These are phyloP conservation scores for Cuniculus paca DNA, from an alignment of 2,797 vertebrate genomes.

Conservation along the genomic window DNA sequence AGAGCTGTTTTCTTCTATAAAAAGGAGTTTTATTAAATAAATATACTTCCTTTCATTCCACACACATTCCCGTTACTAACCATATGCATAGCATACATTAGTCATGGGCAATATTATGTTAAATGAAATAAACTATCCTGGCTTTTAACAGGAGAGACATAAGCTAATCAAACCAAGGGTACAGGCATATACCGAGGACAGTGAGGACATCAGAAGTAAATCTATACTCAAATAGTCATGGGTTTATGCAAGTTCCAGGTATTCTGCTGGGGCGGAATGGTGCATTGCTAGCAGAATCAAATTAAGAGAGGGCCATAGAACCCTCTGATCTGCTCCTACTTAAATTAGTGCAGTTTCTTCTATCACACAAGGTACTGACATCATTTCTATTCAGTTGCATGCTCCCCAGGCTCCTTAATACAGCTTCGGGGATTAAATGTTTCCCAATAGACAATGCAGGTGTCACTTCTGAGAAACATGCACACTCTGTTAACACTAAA, in stretches of 20 bases:
- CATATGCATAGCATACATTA: background rate
- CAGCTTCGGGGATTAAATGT: slow-evolving; percentile 80
- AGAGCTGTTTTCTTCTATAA: background rate
- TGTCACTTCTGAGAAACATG: slow-evolving; percentile 81
- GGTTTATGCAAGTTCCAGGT: slow-evolving; percentile 51
- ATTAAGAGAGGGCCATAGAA: slow-evolving; percentile 41
- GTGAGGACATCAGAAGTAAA: background rate
- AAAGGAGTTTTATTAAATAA: slow-evolving; percentile 24
- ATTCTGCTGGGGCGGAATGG: slow-evolving; percentile 40
- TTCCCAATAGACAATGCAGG: slow-evolving; percentile 83
- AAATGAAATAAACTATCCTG: slow-evolving; percentile 43
- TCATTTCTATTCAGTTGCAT: slow-evolving; percentile 72
- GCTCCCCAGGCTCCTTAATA: slow-evolving; percentile 73
- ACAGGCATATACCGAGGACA: background rate
- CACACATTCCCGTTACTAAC: background rate
- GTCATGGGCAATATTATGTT: background rate
- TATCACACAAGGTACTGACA: slow-evolving; percentile 61
- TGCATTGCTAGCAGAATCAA: slow-evolving; percentile 56
- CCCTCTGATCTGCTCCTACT: slow-evolving; percentile 53
- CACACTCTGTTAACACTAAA: slow-evolving; percentile 83
- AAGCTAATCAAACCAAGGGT: background rate
- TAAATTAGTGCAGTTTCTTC: slow-evolving; percentile 70
- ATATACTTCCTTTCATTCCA: background rate
- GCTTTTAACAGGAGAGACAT: background rate
- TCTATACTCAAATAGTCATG: slow-evolving; percentile 4